phyloP scores from a whole-genome alignment of 2,113 vertebrate genomes.

The Atrichornis clamosus region DNA sequence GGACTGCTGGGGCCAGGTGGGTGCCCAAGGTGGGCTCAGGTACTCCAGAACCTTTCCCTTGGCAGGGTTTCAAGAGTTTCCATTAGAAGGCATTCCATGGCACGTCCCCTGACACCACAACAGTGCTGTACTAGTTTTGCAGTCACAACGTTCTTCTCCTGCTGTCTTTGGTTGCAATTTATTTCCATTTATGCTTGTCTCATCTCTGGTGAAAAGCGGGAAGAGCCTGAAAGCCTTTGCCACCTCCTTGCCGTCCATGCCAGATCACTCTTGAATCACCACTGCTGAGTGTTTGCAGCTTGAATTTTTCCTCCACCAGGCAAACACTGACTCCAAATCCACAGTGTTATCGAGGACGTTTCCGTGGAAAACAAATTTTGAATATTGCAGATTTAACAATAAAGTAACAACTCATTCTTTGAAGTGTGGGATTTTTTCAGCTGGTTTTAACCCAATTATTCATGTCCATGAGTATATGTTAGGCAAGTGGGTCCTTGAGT shows the following conservation, averaged over 20 bases:
- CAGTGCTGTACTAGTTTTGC: background rate
- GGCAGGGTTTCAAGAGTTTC: background rate
- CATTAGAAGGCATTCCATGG: fast-evolving
- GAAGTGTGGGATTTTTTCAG: background rate
- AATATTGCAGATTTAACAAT: background rate
- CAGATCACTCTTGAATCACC: background rate
- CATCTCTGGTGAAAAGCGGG: background rate
- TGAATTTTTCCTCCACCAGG: background rate
- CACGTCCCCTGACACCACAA: background rate
- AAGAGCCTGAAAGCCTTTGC: background rate
- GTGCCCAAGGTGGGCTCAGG: background rate
- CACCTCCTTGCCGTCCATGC: background rate
- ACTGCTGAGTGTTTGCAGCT: background rate
- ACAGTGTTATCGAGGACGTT: background rate
- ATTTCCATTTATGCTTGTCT: background rate
- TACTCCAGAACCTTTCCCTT: background rate
- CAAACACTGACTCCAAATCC: background rate
- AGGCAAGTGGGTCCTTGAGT: background rate
- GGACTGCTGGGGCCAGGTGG: background rate
- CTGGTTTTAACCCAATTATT: background rate
- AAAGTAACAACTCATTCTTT: background rate
- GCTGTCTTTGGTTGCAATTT: background rate
- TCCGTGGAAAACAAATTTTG: background rate
- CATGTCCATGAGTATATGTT: background rate
- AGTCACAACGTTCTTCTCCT: background rate